phyloP scores from a whole-genome alignment of 2,888 invertebrate species.

The Torymus texanus region DNA sequence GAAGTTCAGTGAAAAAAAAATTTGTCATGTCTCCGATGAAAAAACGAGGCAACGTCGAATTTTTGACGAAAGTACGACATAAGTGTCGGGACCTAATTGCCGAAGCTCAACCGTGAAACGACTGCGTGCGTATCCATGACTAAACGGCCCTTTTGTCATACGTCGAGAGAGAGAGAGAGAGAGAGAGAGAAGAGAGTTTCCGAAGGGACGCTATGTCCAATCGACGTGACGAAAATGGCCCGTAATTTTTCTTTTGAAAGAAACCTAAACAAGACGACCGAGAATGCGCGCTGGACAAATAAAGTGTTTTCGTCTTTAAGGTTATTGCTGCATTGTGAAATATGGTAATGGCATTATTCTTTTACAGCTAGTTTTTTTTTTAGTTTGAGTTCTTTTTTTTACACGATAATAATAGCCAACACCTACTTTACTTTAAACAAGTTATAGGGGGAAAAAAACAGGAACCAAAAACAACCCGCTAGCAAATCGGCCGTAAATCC shows the following conservation, averaged over 20 bases:
- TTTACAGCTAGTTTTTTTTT: no score
- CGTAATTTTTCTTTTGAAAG: constrained; percentile 21
- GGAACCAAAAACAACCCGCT: no score
- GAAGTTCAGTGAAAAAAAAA: constrained; percentile 23
- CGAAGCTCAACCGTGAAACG: constrained; percentile 34
- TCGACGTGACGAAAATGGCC: constrained; percentile 9
- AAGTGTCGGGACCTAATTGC: constrained; percentile 6
- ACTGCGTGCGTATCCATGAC: constrained; percentile 20
- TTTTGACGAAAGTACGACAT: constrained; percentile 5
- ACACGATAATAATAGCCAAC: no score
- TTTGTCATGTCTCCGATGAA: constrained; percentile 3
- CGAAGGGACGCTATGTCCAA: neutral
- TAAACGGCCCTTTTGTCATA: constrained; percentile 19
- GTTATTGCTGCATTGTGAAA: no score
- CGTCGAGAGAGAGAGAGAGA: neutral
- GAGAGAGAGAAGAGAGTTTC: neutral
- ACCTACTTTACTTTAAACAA: no score
- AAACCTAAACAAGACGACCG: constrained; percentile 9
- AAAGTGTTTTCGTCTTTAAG: no score
- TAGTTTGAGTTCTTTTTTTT: no score
- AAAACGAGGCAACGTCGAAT: neutral
- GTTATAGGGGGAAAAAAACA: no score
- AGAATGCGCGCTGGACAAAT: neutral
- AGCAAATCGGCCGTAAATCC: no score
- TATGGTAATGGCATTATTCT: no score